These are phyloP conservation scores for Eumaeus atala DNA, from an alignment of 1,140 invertebrate genomes.

Conservation along the genomic window DNA sequence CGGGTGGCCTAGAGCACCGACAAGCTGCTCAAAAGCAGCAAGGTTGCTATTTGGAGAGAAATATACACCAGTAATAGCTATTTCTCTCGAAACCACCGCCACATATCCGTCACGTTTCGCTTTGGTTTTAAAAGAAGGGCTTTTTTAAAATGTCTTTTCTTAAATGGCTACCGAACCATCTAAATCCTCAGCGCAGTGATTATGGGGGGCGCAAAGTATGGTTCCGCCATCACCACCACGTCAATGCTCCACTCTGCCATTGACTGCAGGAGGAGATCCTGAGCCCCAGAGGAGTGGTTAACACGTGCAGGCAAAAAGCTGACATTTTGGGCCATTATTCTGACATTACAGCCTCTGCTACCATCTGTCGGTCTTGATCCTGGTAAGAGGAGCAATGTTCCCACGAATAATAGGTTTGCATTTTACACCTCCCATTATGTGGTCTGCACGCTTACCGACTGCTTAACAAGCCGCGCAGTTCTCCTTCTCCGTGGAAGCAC, in stretches of 20 bases:
- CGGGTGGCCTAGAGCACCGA: too few relatives aligned
- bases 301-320: constrained; percentile 2
- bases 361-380: background rate
- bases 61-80: too few relatives aligned
- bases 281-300: constrained; percentile 11
- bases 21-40: too few relatives aligned
- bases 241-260: constrained; percentile 9
- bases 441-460: constrained; percentile 13
- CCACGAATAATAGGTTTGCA: constrained; percentile 13
- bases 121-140: too few relatives aligned
- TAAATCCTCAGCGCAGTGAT: background rate
- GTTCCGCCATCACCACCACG: constrained; percentile 13
- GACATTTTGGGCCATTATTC: background rate
- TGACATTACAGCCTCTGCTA: background rate
- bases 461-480: constrained; percentile 20
- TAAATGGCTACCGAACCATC: background rate
- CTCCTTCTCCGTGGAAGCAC: constrained; percentile 6
- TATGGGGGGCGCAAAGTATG: background rate
- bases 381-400: background rate
- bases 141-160: too few relatives aligned
- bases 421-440: constrained; percentile 15
- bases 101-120: background rate
- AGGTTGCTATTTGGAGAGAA: too few relatives aligned
- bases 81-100: background rate
- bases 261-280: constrained; percentile 1